Evolutionary conservation across 53 echinoderm and acorn worm genomes (phyloP).

Genomic region (Stichopus horrens): DNA sequence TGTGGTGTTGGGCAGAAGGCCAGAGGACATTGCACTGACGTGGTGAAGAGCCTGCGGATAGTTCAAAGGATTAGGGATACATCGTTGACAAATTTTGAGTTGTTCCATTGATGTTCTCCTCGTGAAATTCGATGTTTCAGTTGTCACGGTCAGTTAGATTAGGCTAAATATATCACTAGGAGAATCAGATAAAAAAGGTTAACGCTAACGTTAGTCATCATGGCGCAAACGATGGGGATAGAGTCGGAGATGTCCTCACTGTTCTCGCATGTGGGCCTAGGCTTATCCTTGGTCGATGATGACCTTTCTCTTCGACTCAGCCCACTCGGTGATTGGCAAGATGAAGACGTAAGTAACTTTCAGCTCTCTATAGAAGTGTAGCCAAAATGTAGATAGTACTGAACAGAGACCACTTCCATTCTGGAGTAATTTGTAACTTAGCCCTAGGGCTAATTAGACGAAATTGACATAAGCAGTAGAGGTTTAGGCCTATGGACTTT

Average conservation of each 20-base stretch:
- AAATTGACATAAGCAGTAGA: too few relatives aligned
- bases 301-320: slow-evolving; percentile 37
- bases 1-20: too few relatives aligned
- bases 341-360: slow-evolving; percentile 36
- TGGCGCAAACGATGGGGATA: slow-evolving; percentile 46
- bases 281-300: not conserved
- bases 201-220: not conserved
- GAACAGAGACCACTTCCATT: too few relatives aligned
- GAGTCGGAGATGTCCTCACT: slow-evolving; percentile 37
- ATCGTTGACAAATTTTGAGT: too few relatives aligned
- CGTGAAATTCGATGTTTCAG: not conserved
- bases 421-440: too few relatives aligned
- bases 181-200: not conserved
- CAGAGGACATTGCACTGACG: too few relatives aligned
- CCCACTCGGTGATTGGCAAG: slow-evolving; percentile 41
- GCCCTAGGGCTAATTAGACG: too few relatives aligned
- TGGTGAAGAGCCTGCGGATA: too few relatives aligned
- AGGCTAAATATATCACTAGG: not conserved
- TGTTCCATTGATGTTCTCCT: too few relatives aligned
- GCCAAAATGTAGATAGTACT: not conserved
- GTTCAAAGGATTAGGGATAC: too few relatives aligned
- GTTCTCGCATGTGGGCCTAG: slow-evolving; percentile 24
- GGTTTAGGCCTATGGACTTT: too few relatives aligned
- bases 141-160: not conserved
- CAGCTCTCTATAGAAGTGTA: not conserved